Evolutionary conservation across 2,888 invertebrate species (phyloP).

Genomic region (Germaria angustata): DNA sequence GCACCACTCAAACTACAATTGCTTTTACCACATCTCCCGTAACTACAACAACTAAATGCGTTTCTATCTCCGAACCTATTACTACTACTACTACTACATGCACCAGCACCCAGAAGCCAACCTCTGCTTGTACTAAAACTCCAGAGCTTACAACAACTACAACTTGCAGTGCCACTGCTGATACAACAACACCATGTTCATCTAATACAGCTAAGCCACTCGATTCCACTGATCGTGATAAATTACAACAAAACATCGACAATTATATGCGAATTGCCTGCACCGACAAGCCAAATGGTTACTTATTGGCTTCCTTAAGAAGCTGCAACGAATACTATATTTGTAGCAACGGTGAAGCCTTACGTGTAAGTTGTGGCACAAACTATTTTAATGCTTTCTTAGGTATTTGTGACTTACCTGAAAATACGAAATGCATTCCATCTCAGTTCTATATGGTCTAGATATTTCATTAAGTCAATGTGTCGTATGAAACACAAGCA

Average conservation of each 20-base stretch:
- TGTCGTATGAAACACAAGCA: not conserved
- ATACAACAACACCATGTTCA: not conserved
- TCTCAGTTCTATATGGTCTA: not conserved
- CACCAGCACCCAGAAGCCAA: not conserved
- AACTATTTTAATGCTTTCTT: conserved; percentile 74
- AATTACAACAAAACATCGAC: conserved; percentile 62
- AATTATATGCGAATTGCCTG: conserved; percentile 72
- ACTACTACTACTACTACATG: not conserved
- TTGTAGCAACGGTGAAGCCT: conserved; percentile 72
- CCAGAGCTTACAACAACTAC: not conserved
- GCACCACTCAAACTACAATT: not conserved
- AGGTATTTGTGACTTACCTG: conserved; percentile 75
- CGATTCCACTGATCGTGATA: not conserved
- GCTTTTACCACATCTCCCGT: conserved; percentile 10
- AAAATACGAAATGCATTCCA: conserved; percentile 72
- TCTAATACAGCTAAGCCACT: not conserved
- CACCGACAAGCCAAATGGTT: conserved; percentile 73
- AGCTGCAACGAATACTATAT: conserved; percentile 76
- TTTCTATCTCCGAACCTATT: not conserved
- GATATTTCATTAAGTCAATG: not conserved
- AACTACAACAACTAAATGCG: not conserved
- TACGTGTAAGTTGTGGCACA: conserved; percentile 73
- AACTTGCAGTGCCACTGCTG: not conserved
- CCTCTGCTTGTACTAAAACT: conserved; percentile 6
- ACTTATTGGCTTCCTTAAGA: conserved; percentile 74